phyloP scores from a whole-genome alignment of 1,140 invertebrate species.

The Bombus pascuorum region DNA sequence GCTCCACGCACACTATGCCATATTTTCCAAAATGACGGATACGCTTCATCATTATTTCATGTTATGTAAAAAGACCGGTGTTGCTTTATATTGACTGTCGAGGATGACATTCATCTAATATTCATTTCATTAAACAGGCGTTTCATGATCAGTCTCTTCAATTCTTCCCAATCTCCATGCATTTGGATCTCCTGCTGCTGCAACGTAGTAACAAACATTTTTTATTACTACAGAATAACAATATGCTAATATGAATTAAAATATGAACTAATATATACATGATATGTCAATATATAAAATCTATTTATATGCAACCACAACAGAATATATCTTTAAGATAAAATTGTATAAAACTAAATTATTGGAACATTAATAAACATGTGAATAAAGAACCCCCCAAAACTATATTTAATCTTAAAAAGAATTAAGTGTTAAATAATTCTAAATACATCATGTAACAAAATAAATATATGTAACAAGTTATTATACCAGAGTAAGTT shows the following conservation, averaged over 20 bases:
- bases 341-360: neutral
- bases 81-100: constrained; percentile 75
- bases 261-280: neutral
- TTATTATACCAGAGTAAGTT: neutral
- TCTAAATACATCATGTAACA: neutral
- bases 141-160: constrained; percentile 91
- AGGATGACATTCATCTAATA: constrained; percentile 69
- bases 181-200: constrained; percentile 89
- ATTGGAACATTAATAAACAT: neutral
- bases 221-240: neutral
- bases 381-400: neutral
- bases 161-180: constrained; percentile 91
- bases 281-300: neutral
- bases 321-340: neutral
- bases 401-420: neutral
- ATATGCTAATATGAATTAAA: neutral
- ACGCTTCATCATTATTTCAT: constrained; percentile 57
- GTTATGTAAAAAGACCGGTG: constrained; percentile 68
- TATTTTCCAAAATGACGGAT: constrained; percentile 55
- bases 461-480: constrained; percentile 9
- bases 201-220: constrained; percentile 60
- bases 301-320: constrained; percentile 1
- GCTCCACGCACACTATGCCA: constrained; percentile 68
- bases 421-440: neutral
- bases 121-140: constrained; percentile 86